Percentiles rank a stretch among this genome's conserved stretches.
phyloP scores from a whole-genome alignment of 2,888 invertebrate genomes.

The Tetanocera ferruginea region DNA sequence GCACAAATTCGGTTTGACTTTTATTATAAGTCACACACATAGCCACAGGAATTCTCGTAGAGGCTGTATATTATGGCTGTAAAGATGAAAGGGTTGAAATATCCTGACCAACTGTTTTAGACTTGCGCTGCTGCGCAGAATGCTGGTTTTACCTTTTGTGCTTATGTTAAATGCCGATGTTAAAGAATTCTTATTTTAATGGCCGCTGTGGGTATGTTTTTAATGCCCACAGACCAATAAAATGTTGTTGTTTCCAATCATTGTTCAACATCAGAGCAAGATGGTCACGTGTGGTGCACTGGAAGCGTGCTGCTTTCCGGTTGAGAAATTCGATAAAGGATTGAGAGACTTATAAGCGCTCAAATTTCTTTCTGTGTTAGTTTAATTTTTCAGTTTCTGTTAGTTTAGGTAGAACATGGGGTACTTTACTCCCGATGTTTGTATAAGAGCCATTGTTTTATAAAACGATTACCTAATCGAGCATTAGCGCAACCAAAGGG shows the following conservation, averaged over 20 bases:
- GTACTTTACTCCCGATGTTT: no score
- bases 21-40: background rate
- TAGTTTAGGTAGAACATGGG: no score
- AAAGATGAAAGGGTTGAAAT: background rate
- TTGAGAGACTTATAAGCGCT: no score
- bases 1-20: constrained; percentile 42
- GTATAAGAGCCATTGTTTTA: no score
- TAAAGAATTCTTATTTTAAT: constrained; percentile 38
- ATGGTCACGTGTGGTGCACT: background rate
- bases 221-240: constrained; percentile 35
- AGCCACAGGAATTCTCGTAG: background rate
- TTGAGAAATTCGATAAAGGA: background rate
- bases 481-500: no score
- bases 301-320: background rate
- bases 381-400: no score
- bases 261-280: background rate
- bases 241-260: constrained; percentile 8
- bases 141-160: constrained; percentile 39
- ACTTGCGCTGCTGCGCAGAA: background rate
- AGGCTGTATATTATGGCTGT: background rate
- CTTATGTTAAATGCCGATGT: constrained; percentile 36
- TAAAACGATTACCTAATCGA: no score
- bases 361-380: no score
- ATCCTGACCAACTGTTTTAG: background rate
- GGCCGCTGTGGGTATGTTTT: constrained; percentile 40